Base-by-base conservation (phyloP, 2,888 invertebrate genomes). In the Cataglyphis cursor region DNA sequence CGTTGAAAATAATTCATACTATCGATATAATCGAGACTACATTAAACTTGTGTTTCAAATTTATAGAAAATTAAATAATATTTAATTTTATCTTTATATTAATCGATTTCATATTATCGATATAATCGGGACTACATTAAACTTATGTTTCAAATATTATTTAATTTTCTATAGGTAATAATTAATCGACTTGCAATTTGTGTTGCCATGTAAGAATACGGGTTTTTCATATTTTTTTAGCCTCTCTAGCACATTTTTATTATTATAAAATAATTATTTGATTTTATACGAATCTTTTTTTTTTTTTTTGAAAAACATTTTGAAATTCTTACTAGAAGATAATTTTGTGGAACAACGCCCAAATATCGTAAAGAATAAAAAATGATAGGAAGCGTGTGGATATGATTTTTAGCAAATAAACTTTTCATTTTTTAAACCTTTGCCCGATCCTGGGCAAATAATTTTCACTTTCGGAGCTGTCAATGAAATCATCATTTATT, bases 401-500 rank as follows among this genome's bases (percentile, higher is more conserved):
- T 57, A 15, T 8, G 1, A 44, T 51, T 41, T 2, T 24, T n/a
- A 12, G 6, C 6, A 78, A 73, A 35, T 65, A 80, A 76, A 62
- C 59, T 9, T 41, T 62, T 62, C 59, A 59, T 64, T 83, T 85
- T 75, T 81, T 66, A 66, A 87, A 41, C 18, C 10, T 65, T 3
- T 5, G 0, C 24, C 10, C 57, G 75, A 48, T 31, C 10, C 18
- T 54, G 81, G 59, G 48, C 48, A 51, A 74, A 57, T 76, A 80
- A 85, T 66, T 88, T 82, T 72, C 54, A 31, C 21, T 59, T 48
- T 59, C 38, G 15, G 5, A 18, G 28, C 31, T 76, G 44, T 78
- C 66, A 80, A 74, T 75, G 54, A 82, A 78, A 86, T 82, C 59
- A 12, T 70, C 41, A 72, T 80, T 70, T 80, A 80, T 70, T 48